Evolutionary conservation across 2,113 vertebrate genomes (phyloP), one percentile per base, ranked within the genome.

Genomic region (Zeus faber): DNA sequence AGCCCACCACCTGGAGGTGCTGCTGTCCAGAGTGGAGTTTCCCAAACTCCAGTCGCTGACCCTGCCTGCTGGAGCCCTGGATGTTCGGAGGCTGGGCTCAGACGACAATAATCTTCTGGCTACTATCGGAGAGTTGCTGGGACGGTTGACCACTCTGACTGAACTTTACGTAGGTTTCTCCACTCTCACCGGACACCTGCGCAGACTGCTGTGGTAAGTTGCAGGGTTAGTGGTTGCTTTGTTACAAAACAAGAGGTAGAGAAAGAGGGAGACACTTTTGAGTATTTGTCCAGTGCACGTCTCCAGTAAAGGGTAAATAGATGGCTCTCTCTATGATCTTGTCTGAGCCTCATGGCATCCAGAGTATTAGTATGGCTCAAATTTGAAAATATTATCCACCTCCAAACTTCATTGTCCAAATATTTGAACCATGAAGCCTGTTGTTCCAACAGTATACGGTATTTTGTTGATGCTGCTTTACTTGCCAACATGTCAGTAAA

Each of bases 151-250:
- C 0, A 83, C 71, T 25, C 89, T 99, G 45, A 93, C 84, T 0
- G 95, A 96, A 66, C 87, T 99, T 40, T 90, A 58, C n/a, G 22
- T 98, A 39, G 83, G 93, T 0, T 99, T 98, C 87, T 98, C 94
- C 24, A 84, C 86, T 0, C 90, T 98, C 37, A 96, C 94, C 0
- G 94, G 94, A 74, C 92, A 91, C 66, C 65, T 98, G 47, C 89
- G 87, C 49, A 89, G 81, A 40, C 74, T 99, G 51, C 89, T 98
- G 1, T 86, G 88, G 96, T 98, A 83, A 89, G 78, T 60, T 26
- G 17, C n/a, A 5, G 23, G 18, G 17, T 11, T 44, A 37, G 5
- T 37, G 33, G n/a, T n/a, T n/a, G n/a, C n/a, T n/a, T n/a, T n/a
- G n/a, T n/a, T n/a, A n/a, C n/a, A n/a, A 31, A 31, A 31, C 29